phyloP scores from a whole-genome alignment of 2,888 invertebrate species.

The Hydraecia micacea region DNA sequence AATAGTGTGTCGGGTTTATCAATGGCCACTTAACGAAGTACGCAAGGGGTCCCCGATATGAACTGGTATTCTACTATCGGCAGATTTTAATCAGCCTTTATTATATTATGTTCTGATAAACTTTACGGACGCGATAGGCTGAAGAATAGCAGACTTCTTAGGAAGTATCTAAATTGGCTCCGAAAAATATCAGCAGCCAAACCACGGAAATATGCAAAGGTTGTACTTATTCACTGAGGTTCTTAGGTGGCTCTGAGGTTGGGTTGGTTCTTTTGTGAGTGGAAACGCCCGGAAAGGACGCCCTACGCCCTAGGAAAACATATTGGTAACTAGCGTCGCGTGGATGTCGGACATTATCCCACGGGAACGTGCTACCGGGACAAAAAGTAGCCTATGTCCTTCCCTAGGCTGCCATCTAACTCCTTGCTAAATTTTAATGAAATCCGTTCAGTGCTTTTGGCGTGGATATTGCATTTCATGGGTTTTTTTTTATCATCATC shows the following conservation, averaged over 20 bases:
- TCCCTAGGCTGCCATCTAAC: no score
- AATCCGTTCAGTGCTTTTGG: no score
- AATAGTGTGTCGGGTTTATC: conserved; percentile 30
- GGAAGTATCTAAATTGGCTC: neutral
- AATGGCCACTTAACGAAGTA: conserved; percentile 40
- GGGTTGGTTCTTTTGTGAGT: neutral
- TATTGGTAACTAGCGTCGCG: no score
- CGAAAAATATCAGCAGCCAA: neutral
- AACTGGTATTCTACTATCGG: conserved; percentile 31
- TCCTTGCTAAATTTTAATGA: no score
- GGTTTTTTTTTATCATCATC: no score
- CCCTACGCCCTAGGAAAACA: neutral
- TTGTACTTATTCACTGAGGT: neutral
- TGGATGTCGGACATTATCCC: no score
- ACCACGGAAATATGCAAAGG: neutral
- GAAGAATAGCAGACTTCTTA: neutral
- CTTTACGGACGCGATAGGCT: neutral
- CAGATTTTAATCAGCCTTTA: conserved; percentile 26
- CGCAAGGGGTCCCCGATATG: conserved; percentile 10
- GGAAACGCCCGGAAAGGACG: neutral
- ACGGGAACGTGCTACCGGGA: no score
- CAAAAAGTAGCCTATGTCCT: no score
- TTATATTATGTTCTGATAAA: conserved; percentile 18
- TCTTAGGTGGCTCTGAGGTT: neutral
- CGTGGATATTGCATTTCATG: no score